A percentile compares a stretch with the other conserved stretches of the same genome.
These are phyloP conservation scores for Nerophis lumbriciformis DNA, from an alignment of 2,113 vertebrate species.

Conservation along the genomic window DNA sequence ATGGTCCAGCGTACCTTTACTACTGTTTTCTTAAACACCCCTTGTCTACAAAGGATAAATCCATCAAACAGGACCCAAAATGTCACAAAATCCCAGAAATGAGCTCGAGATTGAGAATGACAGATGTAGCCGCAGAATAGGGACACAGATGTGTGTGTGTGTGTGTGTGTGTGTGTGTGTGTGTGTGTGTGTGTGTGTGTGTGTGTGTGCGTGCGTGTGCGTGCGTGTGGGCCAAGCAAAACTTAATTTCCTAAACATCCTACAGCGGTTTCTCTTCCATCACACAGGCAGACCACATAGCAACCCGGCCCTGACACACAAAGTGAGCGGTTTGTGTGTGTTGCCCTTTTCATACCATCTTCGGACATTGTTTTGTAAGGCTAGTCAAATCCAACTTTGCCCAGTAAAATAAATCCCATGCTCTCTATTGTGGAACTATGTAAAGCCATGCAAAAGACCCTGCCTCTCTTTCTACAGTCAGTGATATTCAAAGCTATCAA, in stretches of 20 bases:
- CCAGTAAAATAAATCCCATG: slow-evolving; percentile 58
- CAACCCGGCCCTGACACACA: slow-evolving; percentile 38
- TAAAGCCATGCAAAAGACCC: slow-evolving; percentile 72
- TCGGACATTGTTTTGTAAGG: slow-evolving; percentile 57
- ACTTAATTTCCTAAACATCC: slow-evolving; percentile 42
- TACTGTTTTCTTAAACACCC: slow-evolving; percentile 29
- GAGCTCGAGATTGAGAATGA: background rate
- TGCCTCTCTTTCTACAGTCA: slow-evolving; percentile 47
- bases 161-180: no score
- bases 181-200: no score
- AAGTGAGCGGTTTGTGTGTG: slow-evolving; percentile 22
- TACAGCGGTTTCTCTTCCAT: slow-evolving; percentile 36
- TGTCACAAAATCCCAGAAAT: slow-evolving; percentile 22
- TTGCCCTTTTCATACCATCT: slow-evolving; percentile 54
- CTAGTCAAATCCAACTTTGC: slow-evolving; percentile 66
- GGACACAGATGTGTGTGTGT: background rate
- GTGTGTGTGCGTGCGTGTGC: background rate
- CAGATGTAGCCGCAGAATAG: slow-evolving; percentile 1
- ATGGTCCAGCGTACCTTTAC: slow-evolving; percentile 35
- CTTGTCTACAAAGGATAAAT: slow-evolving; percentile 9
- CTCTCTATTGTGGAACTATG: slow-evolving; percentile 54
- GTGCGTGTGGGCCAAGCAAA: slow-evolving; percentile 30
- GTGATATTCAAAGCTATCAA: slow-evolving; percentile 68
- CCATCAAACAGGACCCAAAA: slow-evolving; percentile 13
- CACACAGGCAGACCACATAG: slow-evolving; percentile 36